phyloP scores from a whole-genome alignment of 1,140 invertebrate genomes.

The Macrocentrus cingulum region DNA sequence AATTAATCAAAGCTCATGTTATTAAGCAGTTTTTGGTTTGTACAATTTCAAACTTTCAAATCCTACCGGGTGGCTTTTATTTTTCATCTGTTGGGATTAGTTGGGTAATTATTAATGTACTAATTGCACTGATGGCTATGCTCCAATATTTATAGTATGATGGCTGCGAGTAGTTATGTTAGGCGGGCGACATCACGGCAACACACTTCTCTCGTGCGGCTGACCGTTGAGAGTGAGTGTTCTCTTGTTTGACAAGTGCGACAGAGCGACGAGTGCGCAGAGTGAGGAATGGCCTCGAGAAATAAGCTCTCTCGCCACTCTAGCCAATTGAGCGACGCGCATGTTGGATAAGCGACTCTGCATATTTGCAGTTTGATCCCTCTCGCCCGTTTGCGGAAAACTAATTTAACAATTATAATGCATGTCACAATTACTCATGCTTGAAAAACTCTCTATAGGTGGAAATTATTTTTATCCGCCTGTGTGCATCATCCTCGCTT shows the following conservation, averaged over 20 bases:
- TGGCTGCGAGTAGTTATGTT: neutral
- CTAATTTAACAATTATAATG: too few relatives aligned
- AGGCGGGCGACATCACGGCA: slow-evolving; percentile 2
- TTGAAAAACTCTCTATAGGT: too few relatives aligned
- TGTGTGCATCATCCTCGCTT: too few relatives aligned
- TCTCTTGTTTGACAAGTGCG: neutral
- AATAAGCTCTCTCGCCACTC: too few relatives aligned
- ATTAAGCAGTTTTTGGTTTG: neutral
- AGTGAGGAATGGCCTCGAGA: neutral
- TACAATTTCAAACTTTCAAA: neutral
- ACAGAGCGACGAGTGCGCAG: neutral
- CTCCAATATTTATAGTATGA: too few relatives aligned
- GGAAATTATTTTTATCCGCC: too few relatives aligned
- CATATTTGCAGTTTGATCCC: too few relatives aligned
- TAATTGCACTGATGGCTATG: slow-evolving; percentile 42
- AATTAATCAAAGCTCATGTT: neutral
- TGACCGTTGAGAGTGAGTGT: neutral
- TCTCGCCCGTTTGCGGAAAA: too few relatives aligned
- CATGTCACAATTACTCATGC: too few relatives aligned
- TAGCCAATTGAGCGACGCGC: too few relatives aligned
- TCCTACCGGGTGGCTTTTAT: too few relatives aligned
- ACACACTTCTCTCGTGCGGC: neutral
- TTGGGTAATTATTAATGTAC: slow-evolving; percentile 43
- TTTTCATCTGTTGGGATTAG: slow-evolving; percentile 28
- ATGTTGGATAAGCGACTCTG: too few relatives aligned